Conservation (phyloP, 2,888 invertebrate genomes). For the Dryobota labecula region DNA sequence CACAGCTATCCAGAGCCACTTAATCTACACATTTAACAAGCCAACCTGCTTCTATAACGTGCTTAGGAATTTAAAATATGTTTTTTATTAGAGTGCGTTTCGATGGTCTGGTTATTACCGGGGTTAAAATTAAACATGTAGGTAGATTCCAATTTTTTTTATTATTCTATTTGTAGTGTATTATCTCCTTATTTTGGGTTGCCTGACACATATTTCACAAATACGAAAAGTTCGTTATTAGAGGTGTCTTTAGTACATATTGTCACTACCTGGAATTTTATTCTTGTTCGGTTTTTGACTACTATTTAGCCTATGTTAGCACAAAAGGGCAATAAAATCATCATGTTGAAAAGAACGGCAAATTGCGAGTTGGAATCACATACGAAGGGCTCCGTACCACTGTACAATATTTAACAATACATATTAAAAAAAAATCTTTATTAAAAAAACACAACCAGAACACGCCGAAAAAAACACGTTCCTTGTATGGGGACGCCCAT, state of each 20-base stretch:
- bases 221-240: not conserved
- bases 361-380: too few relatives aligned
- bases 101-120: too few relatives aligned
- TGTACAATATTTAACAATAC: too few relatives aligned
- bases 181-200: not conserved
- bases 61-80: slow-evolving; percentile 44
- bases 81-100: slow-evolving; percentile 25
- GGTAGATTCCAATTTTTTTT: not conserved
- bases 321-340: not conserved
- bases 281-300: not conserved
- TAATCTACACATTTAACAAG: slow-evolving; percentile 43
- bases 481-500: too few relatives aligned
- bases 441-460: too few relatives aligned
- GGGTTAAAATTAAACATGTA: not conserved
- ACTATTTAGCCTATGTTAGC: not conserved
- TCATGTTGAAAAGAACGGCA: not conserved
- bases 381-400: too few relatives aligned
- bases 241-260: not conserved
- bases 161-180: not conserved
- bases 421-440: too few relatives aligned
- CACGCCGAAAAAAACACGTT: too few relatives aligned
- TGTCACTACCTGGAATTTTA: not conserved
- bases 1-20: slow-evolving; percentile 38
- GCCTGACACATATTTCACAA: not conserved
- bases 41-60: slow-evolving; percentile 46